Evolutionary conservation across 2,113 vertebrate species (phyloP).

Genomic region (Psilopsiagon aymara): DNA sequence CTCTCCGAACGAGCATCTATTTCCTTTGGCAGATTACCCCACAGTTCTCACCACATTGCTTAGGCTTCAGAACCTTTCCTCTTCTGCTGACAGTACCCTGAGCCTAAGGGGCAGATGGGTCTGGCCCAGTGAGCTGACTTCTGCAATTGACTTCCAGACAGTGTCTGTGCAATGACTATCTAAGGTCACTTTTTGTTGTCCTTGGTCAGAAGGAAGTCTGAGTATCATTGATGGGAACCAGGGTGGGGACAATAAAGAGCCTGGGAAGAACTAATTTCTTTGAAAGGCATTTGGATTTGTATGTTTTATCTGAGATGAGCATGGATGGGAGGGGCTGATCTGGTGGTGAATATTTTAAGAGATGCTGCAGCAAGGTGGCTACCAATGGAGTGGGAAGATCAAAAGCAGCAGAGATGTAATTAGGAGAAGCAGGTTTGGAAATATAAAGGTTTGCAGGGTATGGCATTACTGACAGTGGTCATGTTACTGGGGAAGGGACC

Average conservation of each 20-base stretch:
- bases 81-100: neutral
- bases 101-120: neutral
- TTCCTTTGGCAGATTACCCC: neutral
- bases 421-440: neutral
- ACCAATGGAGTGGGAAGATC: neutral
- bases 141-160: neutral
- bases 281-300: neutral
- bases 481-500: neutral
- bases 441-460: neutral
- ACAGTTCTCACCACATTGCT: neutral
- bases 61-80: neutral
- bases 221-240: neutral
- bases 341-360: neutral
- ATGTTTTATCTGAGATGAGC: neutral
- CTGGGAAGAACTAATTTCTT: neutral
- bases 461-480: neutral
- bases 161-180: neutral
- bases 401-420: neutral
- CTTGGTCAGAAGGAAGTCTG: neutral
- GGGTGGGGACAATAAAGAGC: neutral
- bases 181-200: neutral
- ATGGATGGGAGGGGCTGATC: accelerated
- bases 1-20: neutral
- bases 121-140: neutral
- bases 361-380: neutral